These are phyloP conservation scores for Galagoides demidoff DNA, from an alignment of 2,797 vertebrate genomes.

Conservation along the genomic window DNA sequence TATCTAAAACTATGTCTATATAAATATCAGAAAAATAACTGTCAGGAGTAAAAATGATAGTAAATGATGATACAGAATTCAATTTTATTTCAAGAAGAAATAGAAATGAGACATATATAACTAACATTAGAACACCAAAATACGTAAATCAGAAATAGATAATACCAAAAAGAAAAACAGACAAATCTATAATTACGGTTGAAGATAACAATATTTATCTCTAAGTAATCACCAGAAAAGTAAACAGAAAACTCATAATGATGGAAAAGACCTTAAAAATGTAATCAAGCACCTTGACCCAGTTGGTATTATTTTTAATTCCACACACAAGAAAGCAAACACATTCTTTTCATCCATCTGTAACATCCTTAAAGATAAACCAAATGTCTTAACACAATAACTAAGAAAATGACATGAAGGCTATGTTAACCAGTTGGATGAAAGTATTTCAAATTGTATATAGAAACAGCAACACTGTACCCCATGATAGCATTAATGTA, in stretches of 20 bases:
- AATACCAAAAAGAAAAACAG: not conserved
- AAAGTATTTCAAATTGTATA: no score
- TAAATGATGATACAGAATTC: not conserved
- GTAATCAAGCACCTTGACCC: not conserved
- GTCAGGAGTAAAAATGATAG: not conserved
- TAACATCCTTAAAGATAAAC: not conserved
- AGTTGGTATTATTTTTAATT: not conserved
- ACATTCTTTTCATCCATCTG: not conserved
- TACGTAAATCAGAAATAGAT: not conserved
- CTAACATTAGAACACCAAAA: not conserved
- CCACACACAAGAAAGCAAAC: not conserved
- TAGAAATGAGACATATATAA: not conserved
- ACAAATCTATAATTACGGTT: not conserved
- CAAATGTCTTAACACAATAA: no score
- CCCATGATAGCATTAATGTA: no score
- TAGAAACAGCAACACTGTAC: no score
- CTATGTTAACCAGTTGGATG: no score
- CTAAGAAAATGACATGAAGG: no score
- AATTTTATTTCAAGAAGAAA: not conserved
- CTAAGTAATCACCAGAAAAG: not conserved
- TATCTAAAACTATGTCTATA: not conserved
- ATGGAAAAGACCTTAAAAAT: not conserved
- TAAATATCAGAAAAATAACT: not conserved
- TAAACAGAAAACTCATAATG: not conserved
- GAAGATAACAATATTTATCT: not conserved